Evolutionary conservation across 2,797 vertebrate species (phyloP).

Genomic region (Bufotes viridis): DNA sequence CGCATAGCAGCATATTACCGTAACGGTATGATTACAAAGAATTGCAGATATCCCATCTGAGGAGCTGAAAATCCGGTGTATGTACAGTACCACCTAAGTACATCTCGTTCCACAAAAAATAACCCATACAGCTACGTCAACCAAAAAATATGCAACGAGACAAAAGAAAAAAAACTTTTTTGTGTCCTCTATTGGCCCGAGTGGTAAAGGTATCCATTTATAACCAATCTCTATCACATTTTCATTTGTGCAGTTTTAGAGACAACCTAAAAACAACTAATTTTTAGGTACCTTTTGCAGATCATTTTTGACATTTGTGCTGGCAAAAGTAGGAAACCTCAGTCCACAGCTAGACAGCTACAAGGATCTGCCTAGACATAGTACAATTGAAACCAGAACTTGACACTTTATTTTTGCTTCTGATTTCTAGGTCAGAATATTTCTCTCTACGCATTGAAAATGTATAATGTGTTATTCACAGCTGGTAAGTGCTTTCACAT

Average conservation of each 20-base stretch:
- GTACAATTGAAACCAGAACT: conserved; percentile 3
- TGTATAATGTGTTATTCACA: conserved; percentile 25
- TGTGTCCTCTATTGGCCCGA: not conserved
- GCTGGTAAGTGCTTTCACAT: conserved; percentile 29
- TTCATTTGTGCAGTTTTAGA: not conserved
- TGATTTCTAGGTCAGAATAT: not conserved
- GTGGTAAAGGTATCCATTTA: not conserved
- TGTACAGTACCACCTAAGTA: too few relatives aligned
- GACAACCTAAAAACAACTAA: not conserved
- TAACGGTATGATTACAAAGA: too few relatives aligned
- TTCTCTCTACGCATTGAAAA: not conserved
- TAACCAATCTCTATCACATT: not conserved
- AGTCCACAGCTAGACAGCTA: not conserved
- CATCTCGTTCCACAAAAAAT: too few relatives aligned
- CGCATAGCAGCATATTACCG: too few relatives aligned
- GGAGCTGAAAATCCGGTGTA: too few relatives aligned
- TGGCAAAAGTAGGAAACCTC: not conserved
- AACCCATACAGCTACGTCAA: too few relatives aligned
- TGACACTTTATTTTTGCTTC: not conserved
- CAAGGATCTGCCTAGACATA: not conserved
- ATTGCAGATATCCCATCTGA: too few relatives aligned
- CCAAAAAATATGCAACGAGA: too few relatives aligned
- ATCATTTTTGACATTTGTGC: not conserved
- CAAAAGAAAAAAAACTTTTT: not conserved
- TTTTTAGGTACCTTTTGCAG: not conserved